Evolutionary conservation across 2,888 invertebrate species (phyloP).

Genomic region (Sphaerophoria rueppellii): DNA sequence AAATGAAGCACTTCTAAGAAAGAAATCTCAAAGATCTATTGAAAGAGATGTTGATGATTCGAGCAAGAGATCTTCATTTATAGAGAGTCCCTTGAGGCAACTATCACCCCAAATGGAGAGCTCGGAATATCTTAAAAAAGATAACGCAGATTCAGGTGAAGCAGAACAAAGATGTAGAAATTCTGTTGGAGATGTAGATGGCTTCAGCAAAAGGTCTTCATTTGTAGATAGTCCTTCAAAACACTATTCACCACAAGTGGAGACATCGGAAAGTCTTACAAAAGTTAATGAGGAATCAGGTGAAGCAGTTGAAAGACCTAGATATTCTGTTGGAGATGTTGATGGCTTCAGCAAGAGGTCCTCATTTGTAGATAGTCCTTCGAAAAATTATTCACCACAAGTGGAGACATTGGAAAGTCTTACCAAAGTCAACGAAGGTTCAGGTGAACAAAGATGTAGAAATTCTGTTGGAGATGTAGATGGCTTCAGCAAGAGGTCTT

Average conservation of each 20-base stretch:
- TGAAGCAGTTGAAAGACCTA: not conserved
- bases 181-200: not conserved
- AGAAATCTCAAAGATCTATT: no score
- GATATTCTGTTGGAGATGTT: not conserved
- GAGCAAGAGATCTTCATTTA: no score
- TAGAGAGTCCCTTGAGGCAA: no score
- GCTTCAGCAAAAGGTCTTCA: not conserved
- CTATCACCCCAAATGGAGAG: no score
- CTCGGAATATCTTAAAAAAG: no score
- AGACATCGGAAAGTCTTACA: not conserved
- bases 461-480: no score
- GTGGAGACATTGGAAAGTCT: not conserved
- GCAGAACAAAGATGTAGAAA: not conserved
- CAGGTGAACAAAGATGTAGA: no score
- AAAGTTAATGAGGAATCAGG: not conserved
- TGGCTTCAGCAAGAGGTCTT: no score
- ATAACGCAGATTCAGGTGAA: not conserved
- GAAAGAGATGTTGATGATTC: no score
- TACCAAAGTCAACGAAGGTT: not conserved
- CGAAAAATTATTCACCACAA: not conserved
- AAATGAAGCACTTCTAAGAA: not conserved
- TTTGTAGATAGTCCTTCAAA: not conserved
- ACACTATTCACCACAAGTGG: not conserved
- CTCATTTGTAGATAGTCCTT: not conserved
- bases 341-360: no score